phyloP scores from a whole-genome alignment of 1,140 invertebrate species.

The Augochlora pura region DNA sequence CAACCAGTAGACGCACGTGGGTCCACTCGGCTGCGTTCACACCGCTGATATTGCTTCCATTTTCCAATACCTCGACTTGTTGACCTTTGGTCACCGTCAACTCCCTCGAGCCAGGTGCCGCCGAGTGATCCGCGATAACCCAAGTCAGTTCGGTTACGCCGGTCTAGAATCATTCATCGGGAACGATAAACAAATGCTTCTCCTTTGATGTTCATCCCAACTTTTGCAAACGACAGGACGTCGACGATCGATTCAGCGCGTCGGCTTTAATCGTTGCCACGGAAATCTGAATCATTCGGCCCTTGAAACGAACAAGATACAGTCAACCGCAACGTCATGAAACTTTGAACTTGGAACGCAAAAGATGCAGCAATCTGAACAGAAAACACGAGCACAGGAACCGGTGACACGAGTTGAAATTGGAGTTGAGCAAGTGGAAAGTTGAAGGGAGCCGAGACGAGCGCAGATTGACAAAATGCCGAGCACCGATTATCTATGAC shows the following conservation, averaged over 20 bases:
- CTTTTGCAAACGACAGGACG: too few species aligned
- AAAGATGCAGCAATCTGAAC: background rate
- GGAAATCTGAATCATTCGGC: too few species aligned
- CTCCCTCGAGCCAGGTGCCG: constrained; percentile 85
- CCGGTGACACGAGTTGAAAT: background rate
- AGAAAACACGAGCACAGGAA: background rate
- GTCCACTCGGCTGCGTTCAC: constrained; percentile 78
- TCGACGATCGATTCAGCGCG: too few species aligned
- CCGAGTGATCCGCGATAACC: constrained; percentile 91
- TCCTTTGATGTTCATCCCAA: too few species aligned
- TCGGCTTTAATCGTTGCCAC: too few species aligned
- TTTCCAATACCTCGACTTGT: constrained; percentile 94
- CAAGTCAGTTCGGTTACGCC: constrained; percentile 90
- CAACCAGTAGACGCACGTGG: constrained; percentile 76
- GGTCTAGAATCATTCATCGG: constrained; percentile 78
- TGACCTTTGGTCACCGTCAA: constrained; percentile 91
- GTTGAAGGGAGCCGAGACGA: background rate
- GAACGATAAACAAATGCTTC: background rate
- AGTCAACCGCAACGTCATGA: too few species aligned
- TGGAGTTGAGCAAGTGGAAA: constrained; percentile 5
- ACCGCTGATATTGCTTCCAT: constrained; percentile 68
- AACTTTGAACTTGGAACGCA: too few species aligned
- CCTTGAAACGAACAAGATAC: too few species aligned
- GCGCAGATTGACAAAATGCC: background rate
- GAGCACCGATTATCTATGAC: constrained; percentile 73